Evolutionary conservation across 2,797 vertebrate species (phyloP), one percentile per base, ranked within the genome.

Genomic region (Bryconaethiops microstoma): DNA sequence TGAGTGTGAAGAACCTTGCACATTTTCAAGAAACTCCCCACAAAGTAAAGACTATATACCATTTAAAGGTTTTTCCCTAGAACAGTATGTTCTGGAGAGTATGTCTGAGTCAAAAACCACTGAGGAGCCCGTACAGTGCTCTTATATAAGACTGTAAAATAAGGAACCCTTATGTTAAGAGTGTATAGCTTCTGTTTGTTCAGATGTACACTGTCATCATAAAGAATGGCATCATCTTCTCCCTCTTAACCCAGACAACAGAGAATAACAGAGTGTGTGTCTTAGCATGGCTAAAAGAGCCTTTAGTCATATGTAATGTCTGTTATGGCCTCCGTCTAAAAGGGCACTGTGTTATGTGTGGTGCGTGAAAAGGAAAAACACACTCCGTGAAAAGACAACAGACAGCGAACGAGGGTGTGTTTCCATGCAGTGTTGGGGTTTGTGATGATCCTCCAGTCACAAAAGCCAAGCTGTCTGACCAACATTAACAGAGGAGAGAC

Each of bases 401-500:
- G 23, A 64, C 19, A 72, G 65, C 57, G 64, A 67, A 35, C 64
- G 25, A 72, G 84, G 63, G 76, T 59, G 48, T 77, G 40, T 59
- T 78, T 70, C 48, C 74, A 52, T 74, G 40, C 78, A 71, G 23
- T 85, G 71, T 85, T 52, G 69, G 70, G 73, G 70, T 57, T 63
- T 42, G 67, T 52, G 40, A 82, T 73, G 68, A 74, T 39, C 67
- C 76, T 76, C 63, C 70, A 50, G 70, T 68, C 67, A 87, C 76
- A 87, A 83, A 72, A 80, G 83, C 70, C 60, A 76, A 48, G 60
- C 69, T 86, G 76, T 81, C 79, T 40, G n/a, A 21, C 13, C 5
- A 72, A 81, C 68, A 77, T 82, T 77, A 79, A 79, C 82, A 87
- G 80, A 88, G 75, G 77, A 76, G 52, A 82, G 78, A 72, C 81